Evolutionary conservation across 2,888 invertebrate species (phyloP), one percentile per base, ranked within the genome.

Genomic region (Nycteola revayana): DNA sequence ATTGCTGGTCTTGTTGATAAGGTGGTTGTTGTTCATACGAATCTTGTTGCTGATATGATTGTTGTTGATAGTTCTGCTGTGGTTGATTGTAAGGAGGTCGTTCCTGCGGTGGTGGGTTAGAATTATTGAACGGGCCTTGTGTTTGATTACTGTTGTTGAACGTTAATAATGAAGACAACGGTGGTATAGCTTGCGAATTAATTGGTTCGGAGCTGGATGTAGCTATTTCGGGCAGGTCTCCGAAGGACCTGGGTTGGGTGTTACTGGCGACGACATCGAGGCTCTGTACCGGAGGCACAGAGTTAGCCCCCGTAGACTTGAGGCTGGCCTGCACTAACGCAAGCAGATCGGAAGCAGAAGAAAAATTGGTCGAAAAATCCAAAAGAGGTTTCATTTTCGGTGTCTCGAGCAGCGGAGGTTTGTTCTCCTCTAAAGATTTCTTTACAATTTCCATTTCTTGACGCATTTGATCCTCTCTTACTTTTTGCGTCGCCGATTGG

Each of bases 401-500:
- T 3, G 38, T 5, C 4, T 39, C 32, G 9, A 10, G 1, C 3
- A n/a, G 5, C 20, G 18, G 9, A n/a, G 56, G 42, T 42, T 77
- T 76, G 0, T 66, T 42, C 43, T 80, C 82, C 38, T 82, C 75
- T 6, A 89, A 53, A 7, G 89, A 83, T 47, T 88, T 86, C 59
- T 74, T 84, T 4, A 90, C 87, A 33, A 91, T 87, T 62, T 91
- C 90, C 73, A 91, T 90, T 43, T 90, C 90, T 57, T 90, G 90
- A 7, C 91, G 88, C 22, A 86, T 76, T 58, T 89, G 85, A 53
- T 90, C 90, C 40, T 93, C 93, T 48, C 90, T 92, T 0, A 95
- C 92, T 64, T 94, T 95, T 59, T 92, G 92, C 0, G 92, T 93
- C 0, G 93, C 95, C 0, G 94, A 94, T 69, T 94, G 92, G 55